Evolutionary conservation across 2,888 invertebrate species (phyloP).

Genomic region (Lasioglossum villosulum): DNA sequence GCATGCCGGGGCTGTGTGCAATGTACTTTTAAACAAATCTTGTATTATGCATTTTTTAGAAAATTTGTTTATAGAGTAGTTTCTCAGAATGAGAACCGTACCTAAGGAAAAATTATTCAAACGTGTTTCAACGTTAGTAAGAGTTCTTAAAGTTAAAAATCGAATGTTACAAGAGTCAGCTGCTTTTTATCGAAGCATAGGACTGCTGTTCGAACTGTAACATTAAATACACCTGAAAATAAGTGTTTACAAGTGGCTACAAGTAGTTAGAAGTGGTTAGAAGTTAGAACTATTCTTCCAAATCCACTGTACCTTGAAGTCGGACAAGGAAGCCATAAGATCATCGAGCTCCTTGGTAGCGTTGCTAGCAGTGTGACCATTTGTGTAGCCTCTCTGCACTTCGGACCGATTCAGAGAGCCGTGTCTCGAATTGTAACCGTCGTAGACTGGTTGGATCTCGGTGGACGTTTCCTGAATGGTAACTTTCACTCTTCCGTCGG

Average conservation of each 20-base stretch:
- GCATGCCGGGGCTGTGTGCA: background rate
- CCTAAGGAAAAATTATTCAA: no score
- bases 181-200: background rate
- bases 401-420: constrained; percentile 76
- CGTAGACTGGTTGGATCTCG: constrained; percentile 81
- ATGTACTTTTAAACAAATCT: background rate
- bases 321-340: constrained; percentile 97
- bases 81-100: background rate
- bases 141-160: no score
- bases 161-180: no score
- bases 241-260: background rate
- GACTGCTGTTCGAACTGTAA: background rate
- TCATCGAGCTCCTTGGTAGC: constrained; percentile 98
- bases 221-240: background rate
- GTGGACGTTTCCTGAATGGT: constrained; percentile 85
- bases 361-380: constrained; percentile 89
- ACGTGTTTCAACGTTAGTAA: no score
- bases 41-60: background rate
- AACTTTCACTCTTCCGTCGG: constrained; percentile 84
- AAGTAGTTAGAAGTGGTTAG: background rate
- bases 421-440: constrained; percentile 75
- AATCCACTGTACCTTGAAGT: constrained; percentile 91
- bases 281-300: background rate
- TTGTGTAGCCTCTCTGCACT: constrained; percentile 74
- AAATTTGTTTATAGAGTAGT: background rate